Base-by-base conservation (phyloP, 2,113 vertebrate genomes). In the Scalopus aquaticus region DNA sequence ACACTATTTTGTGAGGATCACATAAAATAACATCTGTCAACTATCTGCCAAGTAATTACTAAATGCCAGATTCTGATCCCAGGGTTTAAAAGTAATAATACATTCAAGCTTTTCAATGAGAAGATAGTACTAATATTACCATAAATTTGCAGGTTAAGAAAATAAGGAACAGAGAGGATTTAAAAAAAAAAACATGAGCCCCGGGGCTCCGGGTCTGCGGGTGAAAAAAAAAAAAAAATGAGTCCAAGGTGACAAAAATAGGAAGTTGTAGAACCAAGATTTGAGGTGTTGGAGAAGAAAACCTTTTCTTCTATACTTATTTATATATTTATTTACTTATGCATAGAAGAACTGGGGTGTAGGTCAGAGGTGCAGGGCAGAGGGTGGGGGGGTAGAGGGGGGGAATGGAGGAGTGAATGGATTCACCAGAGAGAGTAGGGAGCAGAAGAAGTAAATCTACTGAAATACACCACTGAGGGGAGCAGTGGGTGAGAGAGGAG, bases 81-180 rank as follows among this genome's bases (percentile, higher is more conserved):
- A 94, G 28, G 65, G 39, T 42, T 88, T 60, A 60, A 80, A 93
- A 70, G 77, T 24, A 95, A 49, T 56, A 84, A 72, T 42, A 95
- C 37, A 46, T 67, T 62, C 2, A 30, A 73, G 44, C n/a, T 94
- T 44, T 73, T 46, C 9, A 76, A 49, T 9, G 16, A 62, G 3
- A 8, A 11, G 42, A 82, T 24, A 56, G 44, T 30, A 7, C 56
- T 44, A 16, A 30, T 70, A 60, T n/a, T 4, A 35, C 28, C 46
- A n/a, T 49, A 10, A 42, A 92, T 89, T 79, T 77, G 54, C n/a
- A 62, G 72, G n/a, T n/a, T n/a, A n/a, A n/a, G n/a, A n/a, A n/a
- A n/a, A n/a, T n/a, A n/a, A n/a, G n/a, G n/a, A n/a, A n/a, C n/a
- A n/a, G n/a, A n/a, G n/a, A n/a, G n/a, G n/a, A n/a, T n/a, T n/a